Base-by-base conservation (phyloP, 2,797 vertebrate species). In the Typhlichthys subterraneus region DNA sequence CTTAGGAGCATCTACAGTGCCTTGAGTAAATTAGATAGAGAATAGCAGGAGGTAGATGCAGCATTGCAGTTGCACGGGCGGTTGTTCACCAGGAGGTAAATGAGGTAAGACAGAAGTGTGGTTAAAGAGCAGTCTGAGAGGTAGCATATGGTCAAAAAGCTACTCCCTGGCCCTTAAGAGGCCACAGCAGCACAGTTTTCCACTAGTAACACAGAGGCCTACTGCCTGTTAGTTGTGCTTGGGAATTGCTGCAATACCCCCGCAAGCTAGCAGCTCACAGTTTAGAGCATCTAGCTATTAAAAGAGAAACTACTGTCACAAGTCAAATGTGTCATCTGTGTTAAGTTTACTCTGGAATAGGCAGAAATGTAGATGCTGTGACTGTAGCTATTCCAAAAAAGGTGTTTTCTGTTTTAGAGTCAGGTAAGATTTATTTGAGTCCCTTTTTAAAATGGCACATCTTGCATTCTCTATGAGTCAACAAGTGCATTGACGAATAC, bases 91-190 rank as follows among this genome's bases (percentile, higher is more conserved):
- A 45, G 67, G 56, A 71, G 65, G 59, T 75, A 75, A 79, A 80
- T 75, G 54, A 71, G 77, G 55, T 70, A 33, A 73, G 65, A 63
- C 60, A 31, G 23, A 62, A 70, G 53, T 59, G 66, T 71, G 59
- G 8, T 48, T 76, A 71, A 80, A 68, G 69, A 76, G 67, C 65
- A 59, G 63, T 60, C 59, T 66, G 60, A 47, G 81, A 70, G 67
- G 69, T 17, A 61, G 55, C 61, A 23, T 61, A 70, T 68, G 69
- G 55, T 73, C 61, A 68, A 46, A 50, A 59, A 42, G 57, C 57
- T 61, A 12, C 53, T 81, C 64, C 57, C 53, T 13, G 46, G 64
- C 65, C 68, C 63, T 78, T 77, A 63, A 66, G 61, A 77, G 23
- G 70, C 67, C 65, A 61, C 10, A 2, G 47, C 12, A 53, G 14